A percentile compares a stretch with the other conserved stretches of the same genome.
These are phyloP conservation scores for Petrolisthes cinctipes DNA, from an alignment of 2,888 invertebrate genomes.

Conservation along the genomic window DNA sequence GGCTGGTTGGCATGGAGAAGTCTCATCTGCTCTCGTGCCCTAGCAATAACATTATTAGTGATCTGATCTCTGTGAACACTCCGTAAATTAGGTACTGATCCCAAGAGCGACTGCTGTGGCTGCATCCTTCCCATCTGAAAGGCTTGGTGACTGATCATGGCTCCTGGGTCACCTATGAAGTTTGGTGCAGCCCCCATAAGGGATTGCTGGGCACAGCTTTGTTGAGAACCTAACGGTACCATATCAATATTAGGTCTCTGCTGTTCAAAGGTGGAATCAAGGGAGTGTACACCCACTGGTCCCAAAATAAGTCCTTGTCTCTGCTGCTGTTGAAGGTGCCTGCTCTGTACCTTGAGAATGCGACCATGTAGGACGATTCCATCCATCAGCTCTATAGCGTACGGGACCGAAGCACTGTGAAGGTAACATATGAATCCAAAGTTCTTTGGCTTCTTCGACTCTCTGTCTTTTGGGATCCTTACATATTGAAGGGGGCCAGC, in stretches of 20 bases:
- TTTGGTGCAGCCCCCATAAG: conserved; percentile 4
- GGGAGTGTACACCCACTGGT: conserved; percentile 43
- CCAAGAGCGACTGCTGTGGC: conserved; percentile 19
- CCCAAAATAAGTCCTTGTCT: conserved; percentile 4
- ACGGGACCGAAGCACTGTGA: conserved; percentile 81
- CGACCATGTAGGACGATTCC: conserved; percentile 79
- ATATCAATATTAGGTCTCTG: background rate
- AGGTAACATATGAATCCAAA: conserved; percentile 85
- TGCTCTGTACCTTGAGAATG: conserved; percentile 51
- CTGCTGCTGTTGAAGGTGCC: conserved; percentile 33
- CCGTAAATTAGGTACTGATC: background rate
- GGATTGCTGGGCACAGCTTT: conserved; percentile 34
- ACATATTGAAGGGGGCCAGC: conserved; percentile 85
- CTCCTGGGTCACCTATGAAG: conserved; percentile 3
- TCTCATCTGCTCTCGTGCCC: conserved; percentile 46
- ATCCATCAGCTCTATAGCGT: conserved; percentile 80
- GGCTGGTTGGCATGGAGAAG: conserved; percentile 30
- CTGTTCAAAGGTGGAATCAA: conserved; percentile 25
- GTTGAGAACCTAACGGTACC: background rate
- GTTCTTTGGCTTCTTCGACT: conserved; percentile 76
- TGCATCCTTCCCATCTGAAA: background rate
- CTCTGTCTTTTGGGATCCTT: conserved; percentile 80
- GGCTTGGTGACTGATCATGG: background rate
- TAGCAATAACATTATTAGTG: conserved; percentile 26
- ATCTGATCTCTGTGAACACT: background rate